These are phyloP conservation scores for Synchiropus splendidus DNA, from an alignment of 2,113 vertebrate species.

Conservation along the genomic window DNA sequence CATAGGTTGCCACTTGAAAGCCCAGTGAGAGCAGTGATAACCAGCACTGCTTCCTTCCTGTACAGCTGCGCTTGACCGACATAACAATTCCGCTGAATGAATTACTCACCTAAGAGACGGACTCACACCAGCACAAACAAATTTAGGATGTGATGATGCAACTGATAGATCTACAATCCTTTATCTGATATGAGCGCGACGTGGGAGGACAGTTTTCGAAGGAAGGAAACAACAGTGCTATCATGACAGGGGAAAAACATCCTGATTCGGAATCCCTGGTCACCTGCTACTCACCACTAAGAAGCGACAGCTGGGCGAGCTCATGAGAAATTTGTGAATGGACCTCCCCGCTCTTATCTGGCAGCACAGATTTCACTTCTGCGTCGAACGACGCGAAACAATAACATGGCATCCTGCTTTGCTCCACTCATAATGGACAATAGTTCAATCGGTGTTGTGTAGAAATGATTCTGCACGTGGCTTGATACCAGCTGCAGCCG, in stretches of 20 bases:
- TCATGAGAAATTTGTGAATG: slow-evolving; percentile 58
- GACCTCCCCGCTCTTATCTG: slow-evolving; percentile 38
- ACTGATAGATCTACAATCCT: slow-evolving; percentile 24
- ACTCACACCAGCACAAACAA: no score
- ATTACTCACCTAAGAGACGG: slow-evolving; percentile 23
- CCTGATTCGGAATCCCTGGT: slow-evolving; percentile 22
- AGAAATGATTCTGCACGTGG: slow-evolving; percentile 24
- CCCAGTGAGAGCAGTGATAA: slow-evolving; percentile 50
- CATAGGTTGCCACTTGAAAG: slow-evolving; percentile 16
- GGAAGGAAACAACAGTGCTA: slow-evolving; percentile 42
- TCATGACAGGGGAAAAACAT: slow-evolving; percentile 50
- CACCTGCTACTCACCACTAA: slow-evolving; percentile 10
- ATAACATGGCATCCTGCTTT: slow-evolving; percentile 51
- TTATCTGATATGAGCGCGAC: slow-evolving; percentile 14
- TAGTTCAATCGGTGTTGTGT: slow-evolving; percentile 34
- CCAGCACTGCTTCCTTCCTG: slow-evolving; percentile 60
- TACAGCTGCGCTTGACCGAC: slow-evolving; percentile 55
- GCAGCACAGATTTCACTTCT: slow-evolving; percentile 34
- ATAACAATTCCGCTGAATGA: slow-evolving; percentile 36
- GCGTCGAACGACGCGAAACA: slow-evolving; percentile 31
- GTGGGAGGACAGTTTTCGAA: slow-evolving; percentile 19
- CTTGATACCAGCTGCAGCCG: slow-evolving; percentile 41
- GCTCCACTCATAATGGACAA: slow-evolving; percentile 37
- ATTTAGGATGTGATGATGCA: slow-evolving; percentile 3
- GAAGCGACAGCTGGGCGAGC: slow-evolving; percentile 48